Conservation (phyloP, 2,113 vertebrate species). For the Podarcis muralis region DNA sequence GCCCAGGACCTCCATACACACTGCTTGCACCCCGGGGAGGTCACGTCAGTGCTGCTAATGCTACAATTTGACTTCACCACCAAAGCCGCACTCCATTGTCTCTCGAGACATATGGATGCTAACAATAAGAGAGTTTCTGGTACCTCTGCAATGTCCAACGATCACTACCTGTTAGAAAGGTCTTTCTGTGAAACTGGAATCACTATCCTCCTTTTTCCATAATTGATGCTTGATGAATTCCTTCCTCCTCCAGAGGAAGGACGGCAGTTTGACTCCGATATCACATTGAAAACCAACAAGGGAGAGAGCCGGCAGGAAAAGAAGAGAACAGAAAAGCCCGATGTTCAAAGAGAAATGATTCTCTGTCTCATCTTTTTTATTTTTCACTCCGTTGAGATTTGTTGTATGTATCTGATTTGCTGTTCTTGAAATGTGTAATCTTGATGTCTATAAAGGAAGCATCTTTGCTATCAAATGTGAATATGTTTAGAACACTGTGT, state of each 20-base stretch:
- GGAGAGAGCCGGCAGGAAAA: background rate
- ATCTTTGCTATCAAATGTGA: slow-evolving; percentile 57
- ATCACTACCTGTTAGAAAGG: background rate
- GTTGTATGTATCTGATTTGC: background rate
- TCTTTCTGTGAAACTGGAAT: background rate
- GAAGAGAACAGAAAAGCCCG: background rate
- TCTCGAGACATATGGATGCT: too few relatives aligned
- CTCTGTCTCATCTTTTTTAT: background rate
- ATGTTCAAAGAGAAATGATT: background rate
- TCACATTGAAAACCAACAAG: background rate
- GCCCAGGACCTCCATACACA: too few relatives aligned
- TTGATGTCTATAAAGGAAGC: slow-evolving; percentile 45
- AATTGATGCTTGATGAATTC: background rate
- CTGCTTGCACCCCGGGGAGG: too few relatives aligned
- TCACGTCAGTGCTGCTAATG: too few relatives aligned
- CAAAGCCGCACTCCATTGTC: too few relatives aligned
- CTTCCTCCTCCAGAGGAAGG: background rate
- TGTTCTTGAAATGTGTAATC: slow-evolving; percentile 53
- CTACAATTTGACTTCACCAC: too few relatives aligned
- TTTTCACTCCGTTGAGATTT: background rate
- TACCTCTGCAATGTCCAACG: background rate
- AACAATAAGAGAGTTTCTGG: background rate
- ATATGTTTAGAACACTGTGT: slow-evolving; percentile 51
- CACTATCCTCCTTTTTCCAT: background rate
- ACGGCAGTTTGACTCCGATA: background rate